Percentiles rank a stretch among this genome's conserved stretches.
These are phyloP conservation scores for Craniophora ligustri DNA, from an alignment of 2,888 invertebrate genomes.

Conservation along the genomic window DNA sequence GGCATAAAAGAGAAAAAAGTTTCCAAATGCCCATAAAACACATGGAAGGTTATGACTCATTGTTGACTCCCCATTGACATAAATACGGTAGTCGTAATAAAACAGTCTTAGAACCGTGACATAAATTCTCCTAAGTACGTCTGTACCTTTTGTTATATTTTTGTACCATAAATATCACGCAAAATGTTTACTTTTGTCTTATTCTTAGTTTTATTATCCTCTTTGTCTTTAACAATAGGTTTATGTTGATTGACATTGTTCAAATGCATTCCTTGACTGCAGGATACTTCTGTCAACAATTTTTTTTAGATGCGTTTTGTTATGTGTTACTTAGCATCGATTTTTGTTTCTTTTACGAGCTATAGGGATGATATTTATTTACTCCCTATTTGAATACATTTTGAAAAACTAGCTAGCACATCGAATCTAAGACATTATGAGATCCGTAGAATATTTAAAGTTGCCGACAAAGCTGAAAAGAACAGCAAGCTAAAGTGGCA, in stretches of 20 bases:
- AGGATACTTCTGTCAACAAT: conserved; percentile 20
- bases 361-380: too few species aligned
- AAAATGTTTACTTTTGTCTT: conserved; percentile 59
- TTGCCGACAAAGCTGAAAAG: too few species aligned
- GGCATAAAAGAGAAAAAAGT: conserved; percentile 55
- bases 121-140: conserved; percentile 63
- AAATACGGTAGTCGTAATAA: conserved; percentile 69
- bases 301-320: conserved; percentile 22
- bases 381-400: too few species aligned
- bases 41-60: conserved; percentile 74
- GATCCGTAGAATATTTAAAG: too few species aligned
- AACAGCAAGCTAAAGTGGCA: too few species aligned
- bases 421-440: too few species aligned
- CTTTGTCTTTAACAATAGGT: conserved; percentile 46
- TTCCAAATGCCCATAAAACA: conserved; percentile 64
- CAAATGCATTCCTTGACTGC: conserved; percentile 23
- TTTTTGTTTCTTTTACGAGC: conserved; percentile 19
- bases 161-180: conserved; percentile 60
- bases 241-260: conserved; percentile 49
- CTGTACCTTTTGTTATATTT: conserved; percentile 61
- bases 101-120: conserved; percentile 64
- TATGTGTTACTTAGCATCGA: conserved; percentile 16
- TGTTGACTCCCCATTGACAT: conserved; percentile 72
- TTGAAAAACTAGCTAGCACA: too few species aligned
- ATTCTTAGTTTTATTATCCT: conserved; percentile 54